Evolutionary conservation across 2,113 vertebrate species (phyloP), one percentile per base, ranked within the genome.

Genomic region (Protobothrops flavoviridis): DNA sequence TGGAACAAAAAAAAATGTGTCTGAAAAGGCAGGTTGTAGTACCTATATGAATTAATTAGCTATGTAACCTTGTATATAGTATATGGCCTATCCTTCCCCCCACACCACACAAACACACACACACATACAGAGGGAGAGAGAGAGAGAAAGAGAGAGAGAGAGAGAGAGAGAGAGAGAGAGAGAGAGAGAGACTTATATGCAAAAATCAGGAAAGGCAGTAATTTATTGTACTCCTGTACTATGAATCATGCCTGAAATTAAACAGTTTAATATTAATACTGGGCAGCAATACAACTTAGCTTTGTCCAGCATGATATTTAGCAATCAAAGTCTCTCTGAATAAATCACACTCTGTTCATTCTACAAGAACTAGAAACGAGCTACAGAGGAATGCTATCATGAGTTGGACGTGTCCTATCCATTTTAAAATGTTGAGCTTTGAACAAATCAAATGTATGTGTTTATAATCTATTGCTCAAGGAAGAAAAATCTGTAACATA

Each of bases 251-350:
- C 92, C 64, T 85, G 89, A 93, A 94, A 94, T 95, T 93, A 95
- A 95, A n/a, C 87, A 61, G 45, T 91, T 94, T 43, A 88, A 89
- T 48, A 39, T 88, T 91, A 96, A 89, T 64, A 95, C 15, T 55
- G 94, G 90, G 59, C 59, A 94, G 81, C 53, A n/a, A 48, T 53
- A 74, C 93, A 85, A 94, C 95, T 91, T 95, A 57, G 23, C 48
- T 94, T 94, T 95, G 92, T 97, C 94, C 93, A 95, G 52, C 87
- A 91, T 93, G 89, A 74, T 91, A 57, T 96, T 97, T 97, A 90
- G 92, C 94, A 95, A 94, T 11, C 57, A 95, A 50, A 85, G 10
- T 94, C 69, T 23, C 91, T 88, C 21, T 10, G 90, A 89, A 94
- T 94, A 64, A 86, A 92, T 90, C 43, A 94, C 61, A 93, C 33